A percentile compares a stretch with the other conserved stretches of the same genome.
Conservation (phyloP, 2,797 vertebrate genomes). For the Crenichthys baileyi region DNA sequence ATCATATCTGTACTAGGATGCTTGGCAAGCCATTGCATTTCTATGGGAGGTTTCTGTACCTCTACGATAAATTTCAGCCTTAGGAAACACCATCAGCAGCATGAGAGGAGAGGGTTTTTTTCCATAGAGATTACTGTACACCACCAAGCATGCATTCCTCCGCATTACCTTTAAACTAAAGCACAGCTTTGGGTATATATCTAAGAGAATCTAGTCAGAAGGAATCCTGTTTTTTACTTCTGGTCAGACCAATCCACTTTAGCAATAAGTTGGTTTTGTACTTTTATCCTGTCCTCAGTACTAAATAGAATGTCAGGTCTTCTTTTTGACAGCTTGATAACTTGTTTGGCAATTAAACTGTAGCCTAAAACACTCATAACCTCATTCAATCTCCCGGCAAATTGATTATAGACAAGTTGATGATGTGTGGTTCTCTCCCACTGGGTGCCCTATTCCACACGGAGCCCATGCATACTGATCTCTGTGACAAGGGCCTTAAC, state of each 20-base stretch:
- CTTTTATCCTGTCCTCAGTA: not conserved
- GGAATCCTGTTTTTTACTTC: not conserved
- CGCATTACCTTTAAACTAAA: not conserved
- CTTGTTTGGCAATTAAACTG: not conserved
- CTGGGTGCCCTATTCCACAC: not conserved
- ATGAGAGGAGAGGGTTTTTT: not conserved
- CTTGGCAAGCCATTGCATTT: not conserved
- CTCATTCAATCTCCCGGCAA: not conserved
- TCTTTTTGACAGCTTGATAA: not conserved
- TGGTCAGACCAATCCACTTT: not conserved
- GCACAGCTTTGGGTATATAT: not conserved
- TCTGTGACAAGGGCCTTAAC: not conserved
- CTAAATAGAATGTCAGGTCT: not conserved
- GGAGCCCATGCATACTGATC: not conserved
- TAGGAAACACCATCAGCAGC: not conserved
- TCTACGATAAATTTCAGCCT: not conserved
- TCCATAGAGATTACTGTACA: not conserved
- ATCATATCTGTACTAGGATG: not conserved
- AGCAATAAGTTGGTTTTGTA: not conserved
- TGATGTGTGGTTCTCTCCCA: not conserved
- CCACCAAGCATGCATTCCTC: not conserved
- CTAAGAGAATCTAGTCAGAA: not conserved
- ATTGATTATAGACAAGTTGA: not conserved
- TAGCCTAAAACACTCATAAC: not conserved
- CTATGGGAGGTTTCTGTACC: not conserved